Evolutionary conservation across 2,888 invertebrate genomes (phyloP).

Genomic region (Hyles lineata): DNA sequence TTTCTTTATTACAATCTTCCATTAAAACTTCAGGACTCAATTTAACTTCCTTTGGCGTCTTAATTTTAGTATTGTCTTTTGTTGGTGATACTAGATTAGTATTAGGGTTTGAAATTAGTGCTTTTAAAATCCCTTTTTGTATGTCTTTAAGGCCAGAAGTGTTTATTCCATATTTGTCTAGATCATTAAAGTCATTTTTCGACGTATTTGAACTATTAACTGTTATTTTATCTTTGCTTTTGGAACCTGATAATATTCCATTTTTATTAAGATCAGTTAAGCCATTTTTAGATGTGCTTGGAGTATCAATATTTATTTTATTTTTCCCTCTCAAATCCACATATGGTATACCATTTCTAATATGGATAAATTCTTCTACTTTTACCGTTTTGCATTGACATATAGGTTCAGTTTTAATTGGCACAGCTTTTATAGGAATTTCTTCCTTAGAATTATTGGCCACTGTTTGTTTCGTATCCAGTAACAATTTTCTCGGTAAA

Average conservation of each 20-base stretch:
- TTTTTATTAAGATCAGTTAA: no score
- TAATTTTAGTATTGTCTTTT: neutral
- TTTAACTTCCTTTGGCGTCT: neutral
- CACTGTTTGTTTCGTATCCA: neutral
- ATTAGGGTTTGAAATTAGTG: neutral
- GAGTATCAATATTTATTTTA: no score
- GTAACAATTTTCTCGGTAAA: neutral
- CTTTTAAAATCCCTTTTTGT: neutral
- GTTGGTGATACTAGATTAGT: neutral
- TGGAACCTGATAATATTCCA: no score
- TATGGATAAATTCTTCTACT: no score
- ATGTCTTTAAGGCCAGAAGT: neutral
- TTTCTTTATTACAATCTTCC: slow-evolving; percentile 53
- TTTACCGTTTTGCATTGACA: no score
- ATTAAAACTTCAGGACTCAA: slow-evolving; percentile 42
- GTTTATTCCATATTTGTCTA: neutral
- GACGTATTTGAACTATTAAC: neutral
- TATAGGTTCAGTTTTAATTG: neutral
- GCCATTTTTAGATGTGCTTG: no score
- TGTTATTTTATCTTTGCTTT: no score
- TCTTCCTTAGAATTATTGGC: neutral
- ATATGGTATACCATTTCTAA: no score
- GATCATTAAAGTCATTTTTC: neutral
- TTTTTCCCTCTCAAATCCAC: no score
- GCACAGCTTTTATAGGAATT: neutral